phyloP scores from a whole-genome alignment of 2,888 invertebrate species.

The Sicus ferrugineus region DNA sequence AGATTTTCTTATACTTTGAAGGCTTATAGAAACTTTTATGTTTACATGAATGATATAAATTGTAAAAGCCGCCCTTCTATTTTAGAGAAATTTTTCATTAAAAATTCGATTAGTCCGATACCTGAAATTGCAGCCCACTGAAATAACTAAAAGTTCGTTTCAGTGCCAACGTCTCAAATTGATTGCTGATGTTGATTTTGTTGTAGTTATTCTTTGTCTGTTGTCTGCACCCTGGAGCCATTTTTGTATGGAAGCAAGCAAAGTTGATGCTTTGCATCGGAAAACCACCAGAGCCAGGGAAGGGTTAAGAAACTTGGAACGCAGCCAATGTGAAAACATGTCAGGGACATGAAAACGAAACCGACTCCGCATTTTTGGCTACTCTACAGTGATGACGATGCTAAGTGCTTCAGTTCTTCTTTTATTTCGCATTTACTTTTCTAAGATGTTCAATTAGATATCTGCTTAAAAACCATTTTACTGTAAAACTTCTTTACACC shows the following conservation, averaged over 20 bases:
- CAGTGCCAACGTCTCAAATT: not conserved
- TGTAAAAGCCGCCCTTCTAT: too few species aligned
- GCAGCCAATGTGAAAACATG: not conserved
- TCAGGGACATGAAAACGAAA: conserved; percentile 15
- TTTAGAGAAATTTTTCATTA: too few species aligned
- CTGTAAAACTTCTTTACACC: not conserved
- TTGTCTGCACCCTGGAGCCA: conserved; percentile 11
- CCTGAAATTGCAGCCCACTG: too few species aligned
- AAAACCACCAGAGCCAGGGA: not conserved
- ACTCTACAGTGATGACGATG: not conserved
- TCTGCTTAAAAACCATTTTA: not conserved
- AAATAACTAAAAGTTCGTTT: conserved; percentile 1
- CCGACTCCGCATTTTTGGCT: not conserved
- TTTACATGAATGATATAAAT: too few species aligned
- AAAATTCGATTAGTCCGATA: too few species aligned
- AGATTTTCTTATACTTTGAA: too few species aligned
- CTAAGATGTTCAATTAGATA: not conserved
- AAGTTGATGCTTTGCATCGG: conserved; percentile 22
- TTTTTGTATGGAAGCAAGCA: conserved; percentile 17
- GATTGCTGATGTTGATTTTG: not conserved
- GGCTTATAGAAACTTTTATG: too few species aligned
- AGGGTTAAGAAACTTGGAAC: conserved; percentile 13
- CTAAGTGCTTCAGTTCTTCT: not conserved
- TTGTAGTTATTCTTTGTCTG: conserved; percentile 11
- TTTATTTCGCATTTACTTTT: too few species aligned